phyloP scores from a whole-genome alignment of 2,797 vertebrate species.

The Cuniculus paca region DNA sequence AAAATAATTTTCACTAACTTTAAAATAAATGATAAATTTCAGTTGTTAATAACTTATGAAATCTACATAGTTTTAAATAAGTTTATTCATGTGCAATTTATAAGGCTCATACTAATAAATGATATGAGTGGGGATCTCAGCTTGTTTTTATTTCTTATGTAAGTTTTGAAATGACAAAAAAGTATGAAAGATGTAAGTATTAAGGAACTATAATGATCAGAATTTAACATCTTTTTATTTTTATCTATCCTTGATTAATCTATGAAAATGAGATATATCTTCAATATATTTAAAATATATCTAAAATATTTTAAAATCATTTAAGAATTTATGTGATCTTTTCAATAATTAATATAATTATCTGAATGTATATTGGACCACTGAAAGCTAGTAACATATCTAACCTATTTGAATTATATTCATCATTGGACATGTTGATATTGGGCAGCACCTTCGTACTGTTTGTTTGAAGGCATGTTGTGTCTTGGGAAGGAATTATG shows the following conservation, averaged over 20 bases:
- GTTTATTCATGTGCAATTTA: background rate
- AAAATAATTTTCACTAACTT: conserved; percentile 53
- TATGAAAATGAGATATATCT: background rate
- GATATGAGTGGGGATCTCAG: background rate
- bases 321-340: background rate
- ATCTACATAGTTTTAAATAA: conserved; percentile 3
- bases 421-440: background rate
- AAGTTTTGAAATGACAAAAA: conserved; percentile 5
- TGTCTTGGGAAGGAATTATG: background rate
- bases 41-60: background rate
- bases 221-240: background rate
- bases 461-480: background rate
- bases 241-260: background rate
- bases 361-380: background rate
- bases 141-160: background rate
- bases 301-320: background rate
- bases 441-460: background rate
- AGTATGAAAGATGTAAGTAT: background rate
- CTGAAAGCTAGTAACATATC: background rate
- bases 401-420: background rate
- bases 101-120: background rate
- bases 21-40: conserved; percentile 21
- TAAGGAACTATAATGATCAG: background rate
- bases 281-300: background rate
- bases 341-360: conserved; percentile 1